A percentile compares a stretch with the other conserved stretches of the same genome.
Evolutionary conservation across 1,140 invertebrate species (phyloP).

Genomic region (Zaprionus taronus): DNA sequence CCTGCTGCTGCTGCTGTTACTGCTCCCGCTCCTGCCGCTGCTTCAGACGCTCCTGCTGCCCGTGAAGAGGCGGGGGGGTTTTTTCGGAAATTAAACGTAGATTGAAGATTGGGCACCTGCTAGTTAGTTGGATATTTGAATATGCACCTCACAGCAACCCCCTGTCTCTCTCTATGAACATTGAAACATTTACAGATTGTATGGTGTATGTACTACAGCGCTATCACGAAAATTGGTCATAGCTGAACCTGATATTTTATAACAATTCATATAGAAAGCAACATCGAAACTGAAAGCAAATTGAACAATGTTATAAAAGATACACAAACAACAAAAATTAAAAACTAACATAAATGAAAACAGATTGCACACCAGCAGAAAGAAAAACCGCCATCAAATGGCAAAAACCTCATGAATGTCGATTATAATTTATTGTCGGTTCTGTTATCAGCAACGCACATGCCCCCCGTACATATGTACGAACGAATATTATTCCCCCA

Average conservation of each 20-base stretch:
- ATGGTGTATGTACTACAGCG: constrained; percentile 49
- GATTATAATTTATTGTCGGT: constrained; percentile 81
- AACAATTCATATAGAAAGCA: constrained; percentile 52
- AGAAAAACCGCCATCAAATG: constrained; percentile 67
- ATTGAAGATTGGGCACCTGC: constrained; percentile 59
- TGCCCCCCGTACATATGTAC: constrained; percentile 24
- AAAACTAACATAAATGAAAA: constrained; percentile 19
- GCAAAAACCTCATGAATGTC: constrained; percentile 74
- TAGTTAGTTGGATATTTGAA: constrained; percentile 68
- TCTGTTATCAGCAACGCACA: constrained; percentile 68
- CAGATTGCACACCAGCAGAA: constrained; percentile 51
- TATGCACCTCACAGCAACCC: constrained; percentile 33
- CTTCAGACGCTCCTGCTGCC: not conserved
- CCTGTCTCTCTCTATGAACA: constrained; percentile 24
- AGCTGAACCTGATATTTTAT: constrained; percentile 80
- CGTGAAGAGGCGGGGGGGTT: constrained; percentile 43
- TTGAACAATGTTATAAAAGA: constrained; percentile 67
- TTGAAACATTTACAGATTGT: constrained; percentile 11
- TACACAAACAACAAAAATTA: constrained; percentile 3
- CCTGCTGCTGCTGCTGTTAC: constrained; percentile 11
- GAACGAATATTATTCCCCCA: constrained; percentile 2
- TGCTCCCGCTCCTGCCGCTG: not conserved
- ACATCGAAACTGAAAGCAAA: constrained; percentile 77
- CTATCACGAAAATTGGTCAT: constrained; percentile 72
- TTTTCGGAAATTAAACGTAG: constrained; percentile 76